Evolutionary conservation across 2,797 vertebrate genomes (phyloP), one percentile per base, ranked within the genome.

Genomic region (Tenualosa thibaudeaui): DNA sequence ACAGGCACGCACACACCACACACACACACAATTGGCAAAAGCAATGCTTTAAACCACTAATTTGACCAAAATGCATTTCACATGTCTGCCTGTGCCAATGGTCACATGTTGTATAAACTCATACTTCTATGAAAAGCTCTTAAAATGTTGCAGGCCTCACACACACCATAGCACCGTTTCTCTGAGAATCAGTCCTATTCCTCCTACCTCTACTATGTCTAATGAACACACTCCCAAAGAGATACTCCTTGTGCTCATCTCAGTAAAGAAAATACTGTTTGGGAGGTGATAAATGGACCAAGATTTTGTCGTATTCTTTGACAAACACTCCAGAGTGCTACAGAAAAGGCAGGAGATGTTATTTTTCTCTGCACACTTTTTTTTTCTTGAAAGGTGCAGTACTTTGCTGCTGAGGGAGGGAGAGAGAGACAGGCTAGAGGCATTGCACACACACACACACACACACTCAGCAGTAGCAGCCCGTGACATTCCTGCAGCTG

Each of bases 401-500:
- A 89, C 91, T 90, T 92, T 87, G 90, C 91, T 88, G 90, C 93
- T 92, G 91, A 71, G 71, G 84, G 71, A 9, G 68, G 68, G 81
- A 71, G 31, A 71, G 31, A 71, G 68, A 71, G 65, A 17, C 91
- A 87, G 83, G 90, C 90, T 88, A 92, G 92, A 90, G 91, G 91
- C 60, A 83, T 82, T 81, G 54, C 37, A 81, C 87, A 88, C 81
- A 85, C 85, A 87, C 87, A 86, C 86, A 87, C 84, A 86, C 84
- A 88, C 85, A 84, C 81, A 75, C 83, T 85, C 58, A 85, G 84
- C 81, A 81, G 88, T 92, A 94, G 92, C 93, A 91, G 93, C 89
- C 93, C 91, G 93, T 95, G 95, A 95, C 94, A 95, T 96, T 95
- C 95, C 95, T 94, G 94, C 94, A 95, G 95, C 95, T 96, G 95